Conservation (phyloP, 2,113 vertebrate species). For the Neogale vison region DNA sequence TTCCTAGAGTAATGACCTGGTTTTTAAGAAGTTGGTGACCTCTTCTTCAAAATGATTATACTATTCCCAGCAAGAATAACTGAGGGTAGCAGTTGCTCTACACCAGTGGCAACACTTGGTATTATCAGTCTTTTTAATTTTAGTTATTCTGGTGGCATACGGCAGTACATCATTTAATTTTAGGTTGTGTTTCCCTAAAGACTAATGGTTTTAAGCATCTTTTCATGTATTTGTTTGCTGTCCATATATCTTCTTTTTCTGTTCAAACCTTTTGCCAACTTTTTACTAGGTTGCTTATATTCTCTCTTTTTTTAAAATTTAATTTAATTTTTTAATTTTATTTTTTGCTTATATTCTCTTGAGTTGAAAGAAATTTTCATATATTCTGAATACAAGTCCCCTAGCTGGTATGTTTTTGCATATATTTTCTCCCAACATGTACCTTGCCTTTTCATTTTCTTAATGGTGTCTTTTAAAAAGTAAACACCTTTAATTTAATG, state of each 20-base stretch:
- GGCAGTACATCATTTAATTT: neutral
- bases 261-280: neutral
- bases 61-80: neutral
- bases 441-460: neutral
- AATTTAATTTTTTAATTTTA: too few species aligned
- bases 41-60: neutral
- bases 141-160: neutral
- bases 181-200: neutral
- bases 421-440: neutral
- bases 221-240: neutral
- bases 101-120: neutral
- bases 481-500: neutral
- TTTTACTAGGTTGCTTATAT: neutral
- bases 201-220: neutral
- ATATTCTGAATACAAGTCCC: neutral
- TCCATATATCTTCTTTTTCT: neutral
- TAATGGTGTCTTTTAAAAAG: neutral
- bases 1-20: neutral
- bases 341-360: neutral
- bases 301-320: too few species aligned
- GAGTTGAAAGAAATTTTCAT: neutral
- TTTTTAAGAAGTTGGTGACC: neutral
- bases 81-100: neutral
- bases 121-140: neutral
- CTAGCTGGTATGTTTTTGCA: neutral